Evolutionary conservation across 2,113 vertebrate genomes (phyloP), one percentile per base, ranked within the genome.

Genomic region (Oreochromis spilurus): DNA sequence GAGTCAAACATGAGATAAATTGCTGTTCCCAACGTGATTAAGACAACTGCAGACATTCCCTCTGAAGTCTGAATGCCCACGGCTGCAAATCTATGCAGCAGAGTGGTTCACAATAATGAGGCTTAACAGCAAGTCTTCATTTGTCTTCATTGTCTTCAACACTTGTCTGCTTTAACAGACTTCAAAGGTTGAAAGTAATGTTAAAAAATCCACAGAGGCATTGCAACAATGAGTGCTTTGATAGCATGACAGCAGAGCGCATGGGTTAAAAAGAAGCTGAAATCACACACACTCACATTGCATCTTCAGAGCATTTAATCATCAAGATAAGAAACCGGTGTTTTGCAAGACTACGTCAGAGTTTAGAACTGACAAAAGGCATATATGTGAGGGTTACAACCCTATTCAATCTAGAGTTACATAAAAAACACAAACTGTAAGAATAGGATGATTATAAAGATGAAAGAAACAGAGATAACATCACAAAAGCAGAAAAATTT

Each of bases 101-200:
- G 55, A 87, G 19, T 24, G 78, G 60, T 89, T 92, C 89, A 55
- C 83, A 79, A 77, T 93, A 86, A 90, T 88, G 84, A 88, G 57
- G 43, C 29, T 29, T 43, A 84, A 70, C n/a, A 21, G 81, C 12
- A 54, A n/a, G 62, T 4, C 57, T 83, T 81, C 60, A 84, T 95
- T 92, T 84, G 81, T 92, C 82, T 91, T 79, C 54, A 87, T 93
- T 90, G 72, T 52, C 26, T 77, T 77, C 45, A 89, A 17, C 58
- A 62, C 24, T 24, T 77, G 45, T 67, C 80, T 89, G 21, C 7
- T 50, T 86, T 57, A 86, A 82, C 17, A 55, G 65, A 84, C 88
- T 80, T 90, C 60, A 88, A 86, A 87, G 60, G 10, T 50, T 54
- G 7, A 40, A 65, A 53, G 17, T 9, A n/a, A 55, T 9, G 21